These are phyloP conservation scores for Rousettus madagascariensis DNA, from an alignment of 2,797 vertebrate genomes.

Conservation along the genomic window DNA sequence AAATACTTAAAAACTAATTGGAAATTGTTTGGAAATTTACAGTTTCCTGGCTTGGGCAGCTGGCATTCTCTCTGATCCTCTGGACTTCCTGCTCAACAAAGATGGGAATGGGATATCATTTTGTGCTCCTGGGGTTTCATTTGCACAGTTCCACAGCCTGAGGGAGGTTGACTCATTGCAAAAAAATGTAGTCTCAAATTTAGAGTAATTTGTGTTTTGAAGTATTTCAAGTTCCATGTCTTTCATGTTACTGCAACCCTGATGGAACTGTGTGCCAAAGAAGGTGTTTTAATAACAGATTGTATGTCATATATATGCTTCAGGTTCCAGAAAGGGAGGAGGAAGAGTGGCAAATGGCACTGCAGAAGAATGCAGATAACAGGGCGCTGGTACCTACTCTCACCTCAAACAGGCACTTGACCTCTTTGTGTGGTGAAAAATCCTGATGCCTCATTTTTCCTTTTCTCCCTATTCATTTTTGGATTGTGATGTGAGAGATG, in stretches of 20 bases:
- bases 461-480: slow-evolving; percentile 30
- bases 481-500: neutral
- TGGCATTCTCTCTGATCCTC: slow-evolving; percentile 22
- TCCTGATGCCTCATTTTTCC: neutral
- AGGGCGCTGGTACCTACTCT: neutral
- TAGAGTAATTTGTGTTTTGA: slow-evolving; percentile 47
- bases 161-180: neutral
- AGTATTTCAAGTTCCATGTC: slow-evolving; percentile 33
- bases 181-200: slow-evolving; percentile 21
- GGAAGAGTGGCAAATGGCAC: neutral
- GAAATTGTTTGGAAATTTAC: slow-evolving; percentile 60
- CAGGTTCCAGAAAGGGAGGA: neutral
- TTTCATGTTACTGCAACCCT: neutral
- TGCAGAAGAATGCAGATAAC: neutral
- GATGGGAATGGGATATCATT: neutral
- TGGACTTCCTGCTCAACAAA: slow-evolving; percentile 31
- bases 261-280: slow-evolving; percentile 23
- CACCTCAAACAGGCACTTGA: neutral
- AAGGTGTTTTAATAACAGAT: slow-evolving; percentile 37
- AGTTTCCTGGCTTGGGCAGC: slow-evolving; percentile 16
- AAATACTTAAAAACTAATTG: slow-evolving; percentile 48
- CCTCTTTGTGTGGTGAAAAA: neutral
- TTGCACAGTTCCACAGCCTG: slow-evolving; percentile 1
- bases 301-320: neutral
- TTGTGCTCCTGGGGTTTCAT: slow-evolving; percentile 17